These are phyloP conservation scores for Anneissia japonica DNA, from an alignment of 35 echinoderm and acorn worm genomes.

Conservation along the genomic window DNA sequence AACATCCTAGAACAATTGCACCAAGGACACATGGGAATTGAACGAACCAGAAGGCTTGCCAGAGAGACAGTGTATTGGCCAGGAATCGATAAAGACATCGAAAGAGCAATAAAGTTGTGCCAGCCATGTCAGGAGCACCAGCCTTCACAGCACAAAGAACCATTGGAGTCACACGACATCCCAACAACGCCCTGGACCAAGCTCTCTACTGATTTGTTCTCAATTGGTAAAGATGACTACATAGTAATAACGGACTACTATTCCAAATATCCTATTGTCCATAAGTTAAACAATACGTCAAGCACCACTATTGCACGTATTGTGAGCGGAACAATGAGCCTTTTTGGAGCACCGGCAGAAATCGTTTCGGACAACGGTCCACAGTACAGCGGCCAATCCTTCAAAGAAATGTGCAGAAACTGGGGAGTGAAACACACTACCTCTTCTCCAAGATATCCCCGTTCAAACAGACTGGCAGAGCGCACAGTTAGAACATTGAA, in stretches of 20 bases:
- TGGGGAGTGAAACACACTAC: slow-evolving; percentile 59
- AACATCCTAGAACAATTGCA: slow-evolving; percentile 62
- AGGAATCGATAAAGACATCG: slow-evolving; percentile 41
- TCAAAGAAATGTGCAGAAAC: slow-evolving; percentile 29
- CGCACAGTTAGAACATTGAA: slow-evolving; percentile 51
- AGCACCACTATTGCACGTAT: slow-evolving; percentile 29
- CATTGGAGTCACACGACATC: not conserved
- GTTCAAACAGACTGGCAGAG: slow-evolving; percentile 44
- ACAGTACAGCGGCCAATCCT: slow-evolving; percentile 45
- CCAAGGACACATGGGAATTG: slow-evolving; percentile 46
- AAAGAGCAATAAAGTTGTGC: too few species aligned
- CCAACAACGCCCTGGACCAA: slow-evolving; percentile 57
- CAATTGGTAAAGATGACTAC: slow-evolving; percentile 14
- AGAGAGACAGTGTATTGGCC: slow-evolving; percentile 54
- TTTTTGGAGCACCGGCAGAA: slow-evolving; percentile 44
- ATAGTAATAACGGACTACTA: slow-evolving; percentile 55
- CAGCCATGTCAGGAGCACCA: too few species aligned
- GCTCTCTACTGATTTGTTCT: slow-evolving; percentile 22
- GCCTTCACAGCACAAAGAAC: too few species aligned
- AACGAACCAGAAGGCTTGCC: slow-evolving; percentile 43
- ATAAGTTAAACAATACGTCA: slow-evolving; percentile 22
- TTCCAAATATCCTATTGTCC: slow-evolving; percentile 55
- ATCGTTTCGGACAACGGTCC: slow-evolving; percentile 56
- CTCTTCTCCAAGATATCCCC: slow-evolving; percentile 44
- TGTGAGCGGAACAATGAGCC: slow-evolving; percentile 22